These are phyloP conservation scores for Drosophila melanosoma DNA, from an alignment of 2,888 invertebrate genomes.

Conservation along the genomic window DNA sequence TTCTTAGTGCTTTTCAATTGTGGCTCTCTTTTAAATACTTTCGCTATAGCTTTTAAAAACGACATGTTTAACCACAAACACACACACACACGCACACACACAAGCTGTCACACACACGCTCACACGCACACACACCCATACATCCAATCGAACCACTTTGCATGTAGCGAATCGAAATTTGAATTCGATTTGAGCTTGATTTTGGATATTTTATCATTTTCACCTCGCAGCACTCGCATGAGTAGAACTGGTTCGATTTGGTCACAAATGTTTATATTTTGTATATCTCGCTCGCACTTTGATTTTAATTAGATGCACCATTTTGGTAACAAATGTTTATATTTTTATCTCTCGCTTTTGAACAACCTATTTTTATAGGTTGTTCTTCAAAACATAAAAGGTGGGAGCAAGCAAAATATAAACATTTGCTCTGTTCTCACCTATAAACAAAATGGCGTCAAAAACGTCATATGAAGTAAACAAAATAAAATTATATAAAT, in stretches of 20 bases:
- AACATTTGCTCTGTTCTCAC: not conserved
- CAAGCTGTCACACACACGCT: conserved; percentile 21
- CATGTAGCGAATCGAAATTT: conserved; percentile 54
- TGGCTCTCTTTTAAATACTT: conserved; percentile 45
- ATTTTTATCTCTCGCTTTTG: not conserved
- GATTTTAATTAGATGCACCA: conserved; percentile 18
- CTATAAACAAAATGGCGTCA: conserved; percentile 20
- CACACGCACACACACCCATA: conserved; percentile 9
- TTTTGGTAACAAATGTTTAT: not conserved
- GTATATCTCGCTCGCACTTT: too few species aligned
- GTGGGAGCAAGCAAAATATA: too few species aligned
- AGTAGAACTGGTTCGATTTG: too few species aligned
- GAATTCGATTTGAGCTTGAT: conserved; percentile 44
- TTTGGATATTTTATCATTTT: conserved; percentile 23
- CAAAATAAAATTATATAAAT: not conserved
- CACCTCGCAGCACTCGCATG: conserved; percentile 18
- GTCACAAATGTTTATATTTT: too few species aligned
- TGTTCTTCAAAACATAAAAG: too few species aligned
- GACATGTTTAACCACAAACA: conserved; percentile 43
- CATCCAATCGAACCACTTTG: conserved; percentile 33
- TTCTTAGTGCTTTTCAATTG: conserved; percentile 46
- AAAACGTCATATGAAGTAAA: not conserved
- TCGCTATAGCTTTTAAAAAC: not conserved
- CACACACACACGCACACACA: conserved; percentile 12
- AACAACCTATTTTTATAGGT: not conserved